phyloP scores from a whole-genome alignment of 2,797 vertebrate species.

The Pseudochirops corinnae region DNA sequence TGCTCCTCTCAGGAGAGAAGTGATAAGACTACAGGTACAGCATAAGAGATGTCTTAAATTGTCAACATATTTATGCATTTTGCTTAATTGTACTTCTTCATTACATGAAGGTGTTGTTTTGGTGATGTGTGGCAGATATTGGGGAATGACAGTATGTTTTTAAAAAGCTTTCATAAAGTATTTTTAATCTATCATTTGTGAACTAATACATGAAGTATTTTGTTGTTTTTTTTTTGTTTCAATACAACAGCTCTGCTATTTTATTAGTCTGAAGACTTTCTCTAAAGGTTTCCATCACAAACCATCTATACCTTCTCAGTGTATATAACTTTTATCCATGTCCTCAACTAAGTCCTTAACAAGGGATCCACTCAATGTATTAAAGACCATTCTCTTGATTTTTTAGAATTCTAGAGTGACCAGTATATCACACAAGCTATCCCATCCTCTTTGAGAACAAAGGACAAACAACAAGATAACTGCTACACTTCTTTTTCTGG shows the following conservation, averaged over 20 bases:
- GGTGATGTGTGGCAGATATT: not conserved
- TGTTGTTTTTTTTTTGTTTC: no score
- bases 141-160: not conserved
- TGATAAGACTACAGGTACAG: not conserved
- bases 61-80: not conserved
- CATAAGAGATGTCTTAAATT: not conserved
- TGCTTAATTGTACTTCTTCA: not conserved
- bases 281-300: not conserved
- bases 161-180: not conserved
- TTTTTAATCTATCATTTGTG: not conserved
- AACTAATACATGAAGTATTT: not conserved
- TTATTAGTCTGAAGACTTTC: not conserved
- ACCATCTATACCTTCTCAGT: not conserved
- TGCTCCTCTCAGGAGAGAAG: not conserved
- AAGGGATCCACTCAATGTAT: not conserved
- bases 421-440: not conserved
- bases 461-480: not conserved
- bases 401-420: not conserved
- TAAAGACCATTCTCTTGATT: not conserved
- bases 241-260: not conserved
- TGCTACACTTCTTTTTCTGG: not conserved
- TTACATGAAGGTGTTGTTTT: not conserved
- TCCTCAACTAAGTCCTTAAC: not conserved
- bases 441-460: not conserved
- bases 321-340: not conserved